Evolutionary conservation across 2,888 invertebrate species (phyloP), one percentile per base, ranked within the genome.

Genomic region (Himalopsyche kuldschensis): DNA sequence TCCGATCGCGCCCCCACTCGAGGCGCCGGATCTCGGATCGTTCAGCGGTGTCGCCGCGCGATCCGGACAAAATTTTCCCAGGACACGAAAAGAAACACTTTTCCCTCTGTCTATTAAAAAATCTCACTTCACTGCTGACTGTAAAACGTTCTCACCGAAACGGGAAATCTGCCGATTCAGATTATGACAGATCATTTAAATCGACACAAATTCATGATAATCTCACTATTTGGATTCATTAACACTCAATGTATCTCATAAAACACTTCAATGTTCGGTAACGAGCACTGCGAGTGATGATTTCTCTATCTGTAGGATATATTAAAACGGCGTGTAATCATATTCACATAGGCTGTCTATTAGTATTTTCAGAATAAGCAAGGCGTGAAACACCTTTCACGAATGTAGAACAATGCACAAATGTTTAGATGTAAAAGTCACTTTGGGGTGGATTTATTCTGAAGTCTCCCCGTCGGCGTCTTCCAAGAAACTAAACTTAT

Each of bases 401-500:
- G 32, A 79, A 75, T 69, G 75, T 79, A 79, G 75, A 79, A 35
- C 35, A 46, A 41, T 79, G 31, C 78, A 78, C 82, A 48, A 48
- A 32, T 75, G 75, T 47, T 47, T 82, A 48, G 32, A 27, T 47
- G 20, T 46, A 24, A 31, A 78, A 31, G 24, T 27, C 46, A 75
- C 83, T 46, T 48, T 20, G 55, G 55, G 15, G 30, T 31, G 15
- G n/a, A 15, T 82, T 78, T 82, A 83, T 46, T 85, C 84, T 88
- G 87, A 89, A 88, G 82, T 88, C 20, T 84, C 84, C 77, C 75
- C 84, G 88, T 93, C 94, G 87, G 94, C 95, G 89, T 94, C 94
- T 88, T 94, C 94, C 88, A 95, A 91, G 91, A 94, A 94, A 90
- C 94, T 94, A 93, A 94, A 96, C 92, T 95, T 95, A 90, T 96